Conservation (phyloP, 2,888 invertebrate genomes). For the Crocallis elinguaria region DNA sequence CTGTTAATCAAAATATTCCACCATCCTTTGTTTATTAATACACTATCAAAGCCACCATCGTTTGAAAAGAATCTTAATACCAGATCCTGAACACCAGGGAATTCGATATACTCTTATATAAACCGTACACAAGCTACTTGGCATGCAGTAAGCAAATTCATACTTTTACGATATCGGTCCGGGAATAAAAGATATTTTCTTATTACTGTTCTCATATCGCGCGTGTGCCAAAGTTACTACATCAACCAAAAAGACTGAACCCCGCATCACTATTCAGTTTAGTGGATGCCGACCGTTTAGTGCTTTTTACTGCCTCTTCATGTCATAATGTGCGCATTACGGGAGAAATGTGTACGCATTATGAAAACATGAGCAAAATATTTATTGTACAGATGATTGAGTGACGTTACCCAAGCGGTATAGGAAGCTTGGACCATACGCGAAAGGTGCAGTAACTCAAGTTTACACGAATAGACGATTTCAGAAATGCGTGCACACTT, state of each 20-base stretch:
- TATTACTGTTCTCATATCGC: background rate
- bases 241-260: conserved; percentile 25
- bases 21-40: too few relatives aligned
- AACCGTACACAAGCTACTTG: too few relatives aligned
- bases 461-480: background rate
- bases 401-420: conserved; percentile 40
- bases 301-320: conserved; percentile 56
- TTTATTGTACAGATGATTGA: conserved; percentile 70
- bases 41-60: too few relatives aligned
- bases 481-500: background rate
- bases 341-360: conserved; percentile 60
- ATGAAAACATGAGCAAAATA: conserved; percentile 72
- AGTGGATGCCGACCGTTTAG: conserved; percentile 58
- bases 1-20: too few relatives aligned
- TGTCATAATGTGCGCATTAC: conserved; percentile 62
- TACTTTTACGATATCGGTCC: too few relatives aligned
- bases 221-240: conserved; percentile 13
- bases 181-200: too few relatives aligned
- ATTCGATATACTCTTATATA: too few relatives aligned
- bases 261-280: conserved; percentile 26
- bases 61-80: too few relatives aligned
- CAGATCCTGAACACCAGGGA: too few relatives aligned
- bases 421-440: conserved; percentile 1
- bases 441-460: background rate
- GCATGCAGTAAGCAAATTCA: too few relatives aligned